A percentile compares a stretch with the other conserved stretches of the same genome.
Evolutionary conservation across 2,888 invertebrate species (phyloP).

Genomic region (Tillus elongatus): DNA sequence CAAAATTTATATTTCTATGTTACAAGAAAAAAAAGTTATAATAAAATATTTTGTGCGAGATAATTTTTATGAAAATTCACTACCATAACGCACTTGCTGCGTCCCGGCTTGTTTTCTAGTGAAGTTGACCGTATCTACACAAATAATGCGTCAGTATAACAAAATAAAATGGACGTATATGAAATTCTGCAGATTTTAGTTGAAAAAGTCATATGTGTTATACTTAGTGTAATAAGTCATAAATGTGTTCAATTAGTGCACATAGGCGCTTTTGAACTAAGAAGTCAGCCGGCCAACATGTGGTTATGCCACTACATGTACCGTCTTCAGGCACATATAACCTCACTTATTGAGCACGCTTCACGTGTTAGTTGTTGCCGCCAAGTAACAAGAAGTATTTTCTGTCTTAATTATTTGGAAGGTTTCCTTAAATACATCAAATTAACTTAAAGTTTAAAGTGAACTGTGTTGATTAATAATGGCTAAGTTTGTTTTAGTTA

Average conservation of each 20-base stretch:
- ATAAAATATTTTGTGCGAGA: no score
- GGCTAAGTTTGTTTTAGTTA: neutral
- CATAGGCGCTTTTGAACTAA: conserved; percentile 1
- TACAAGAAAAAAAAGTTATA: no score
- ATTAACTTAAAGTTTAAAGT: neutral
- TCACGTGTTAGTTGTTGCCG: neutral
- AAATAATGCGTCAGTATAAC: conserved; percentile 1
- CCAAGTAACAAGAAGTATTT: neutral
- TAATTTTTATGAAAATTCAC: no score
- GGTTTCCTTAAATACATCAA: conserved; percentile 1
- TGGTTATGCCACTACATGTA: neutral
- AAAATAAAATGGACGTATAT: conserved; percentile 2
- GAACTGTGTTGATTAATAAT: neutral
- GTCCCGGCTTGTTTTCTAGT: no score
- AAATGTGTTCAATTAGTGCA: neutral
- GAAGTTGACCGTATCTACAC: neutral
- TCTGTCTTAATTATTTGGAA: neutral
- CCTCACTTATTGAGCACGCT: conserved; percentile 2
- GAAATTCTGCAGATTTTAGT: conserved; percentile 3
- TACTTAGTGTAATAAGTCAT: neutral
- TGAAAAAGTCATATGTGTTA: conserved; percentile 2
- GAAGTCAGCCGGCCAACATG: neutral
- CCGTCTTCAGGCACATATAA: conserved; percentile 1
- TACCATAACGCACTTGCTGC: no score
- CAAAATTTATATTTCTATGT: no score